Evolutionary conservation across 2,888 invertebrate species (phyloP).

Genomic region (Salpingus planirostris): DNA sequence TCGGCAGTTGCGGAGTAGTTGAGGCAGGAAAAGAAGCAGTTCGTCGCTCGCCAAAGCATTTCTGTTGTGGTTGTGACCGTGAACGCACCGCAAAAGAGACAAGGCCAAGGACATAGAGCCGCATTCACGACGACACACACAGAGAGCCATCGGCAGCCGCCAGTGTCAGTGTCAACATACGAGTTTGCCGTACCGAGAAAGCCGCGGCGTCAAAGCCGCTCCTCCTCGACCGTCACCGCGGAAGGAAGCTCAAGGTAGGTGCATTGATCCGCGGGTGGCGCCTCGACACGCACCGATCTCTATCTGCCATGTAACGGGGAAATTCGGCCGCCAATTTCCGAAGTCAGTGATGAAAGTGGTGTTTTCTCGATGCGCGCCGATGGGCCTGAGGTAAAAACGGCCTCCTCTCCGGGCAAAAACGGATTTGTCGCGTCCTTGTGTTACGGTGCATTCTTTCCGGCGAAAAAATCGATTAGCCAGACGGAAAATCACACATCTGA

Average conservation of each 20-base stretch:
- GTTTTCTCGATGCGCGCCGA: too few relatives aligned
- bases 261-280: constrained; percentile 15
- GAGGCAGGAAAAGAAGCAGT: constrained; percentile 41
- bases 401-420: too few relatives aligned
- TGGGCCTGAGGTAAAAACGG: too few relatives aligned
- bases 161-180: constrained; percentile 33
- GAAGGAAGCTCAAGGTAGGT: constrained; percentile 22
- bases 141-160: constrained; percentile 17
- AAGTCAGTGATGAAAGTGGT: too few relatives aligned
- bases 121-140: too few relatives aligned
- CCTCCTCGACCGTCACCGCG: constrained; percentile 6
- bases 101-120: constrained; percentile 41
- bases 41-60: constrained; percentile 41
- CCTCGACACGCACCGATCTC: too few relatives aligned
- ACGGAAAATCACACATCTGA: too few relatives aligned
- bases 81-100: constrained; percentile 37
- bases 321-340: too few relatives aligned
- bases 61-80: constrained; percentile 42
- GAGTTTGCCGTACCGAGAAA: constrained; percentile 1
- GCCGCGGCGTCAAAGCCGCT: neutral
- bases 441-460: too few relatives aligned
- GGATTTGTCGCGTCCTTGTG: too few relatives aligned
- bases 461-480: too few relatives aligned
- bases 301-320: too few relatives aligned
- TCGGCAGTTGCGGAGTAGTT: constrained; percentile 24